Evolutionary conservation across 2,113 vertebrate species (phyloP).

Genomic region (Verasper variegatus): DNA sequence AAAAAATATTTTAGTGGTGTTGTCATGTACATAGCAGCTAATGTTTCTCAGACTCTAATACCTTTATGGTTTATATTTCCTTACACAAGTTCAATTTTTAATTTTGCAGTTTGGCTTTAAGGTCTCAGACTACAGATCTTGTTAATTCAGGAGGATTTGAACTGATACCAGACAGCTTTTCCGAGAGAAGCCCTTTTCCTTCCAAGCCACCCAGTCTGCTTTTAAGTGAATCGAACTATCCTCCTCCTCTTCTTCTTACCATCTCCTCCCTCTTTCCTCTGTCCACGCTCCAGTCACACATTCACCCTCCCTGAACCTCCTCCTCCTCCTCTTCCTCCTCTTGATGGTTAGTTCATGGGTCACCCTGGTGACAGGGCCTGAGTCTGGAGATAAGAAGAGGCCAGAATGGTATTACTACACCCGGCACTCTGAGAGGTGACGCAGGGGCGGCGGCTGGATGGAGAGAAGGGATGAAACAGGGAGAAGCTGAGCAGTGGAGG

Average conservation of each 20-base stretch:
- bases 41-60: not conserved
- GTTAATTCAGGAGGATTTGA: conserved; percentile 15
- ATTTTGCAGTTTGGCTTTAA: not conserved
- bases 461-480: conserved; percentile 52
- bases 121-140: not conserved
- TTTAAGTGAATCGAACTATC: conserved; percentile 1
- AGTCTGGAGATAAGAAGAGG: conserved; percentile 80
- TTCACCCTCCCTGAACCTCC: conserved; percentile 19
- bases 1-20: too few relatives aligned
- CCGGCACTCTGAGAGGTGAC: conserved; percentile 68
- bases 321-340: conserved; percentile 39
- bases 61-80: not conserved
- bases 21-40: not conserved
- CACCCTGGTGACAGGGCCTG: conserved; percentile 77
- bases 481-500: conserved; percentile 33
- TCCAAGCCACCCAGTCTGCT: conserved; percentile 23
- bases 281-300: conserved; percentile 5
- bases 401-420: conserved; percentile 77
- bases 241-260: not conserved
- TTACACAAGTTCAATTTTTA: not conserved
- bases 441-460: conserved; percentile 50
- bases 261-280: conserved; percentile 6
- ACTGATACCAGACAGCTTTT: conserved; percentile 17
- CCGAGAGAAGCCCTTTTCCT: not conserved
- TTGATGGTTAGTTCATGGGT: conserved; percentile 76